These are phyloP conservation scores for Cercocebus atys DNA, from an alignment of 2,113 vertebrate species.

Conservation along the genomic window DNA sequence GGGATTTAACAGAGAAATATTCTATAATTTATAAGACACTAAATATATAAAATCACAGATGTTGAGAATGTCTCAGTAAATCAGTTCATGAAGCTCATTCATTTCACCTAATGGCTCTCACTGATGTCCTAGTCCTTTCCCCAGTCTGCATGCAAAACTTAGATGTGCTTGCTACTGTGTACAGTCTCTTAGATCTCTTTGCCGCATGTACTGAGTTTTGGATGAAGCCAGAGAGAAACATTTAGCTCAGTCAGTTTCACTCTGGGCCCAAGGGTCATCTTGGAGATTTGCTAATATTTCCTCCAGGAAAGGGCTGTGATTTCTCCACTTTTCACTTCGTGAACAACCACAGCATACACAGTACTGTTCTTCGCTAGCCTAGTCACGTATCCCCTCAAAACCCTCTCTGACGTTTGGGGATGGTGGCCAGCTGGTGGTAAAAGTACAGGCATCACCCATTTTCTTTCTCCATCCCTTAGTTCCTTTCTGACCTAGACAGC, in stretches of 20 bases:
- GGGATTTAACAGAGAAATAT: not conserved
- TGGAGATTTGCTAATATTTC: not conserved
- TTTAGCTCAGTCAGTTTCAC: not conserved
- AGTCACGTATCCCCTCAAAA: not conserved
- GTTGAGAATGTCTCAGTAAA: not conserved
- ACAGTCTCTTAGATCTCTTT: not conserved
- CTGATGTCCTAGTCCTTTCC: not conserved
- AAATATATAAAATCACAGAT: not conserved
- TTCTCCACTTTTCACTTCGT: not conserved
- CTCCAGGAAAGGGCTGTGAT: not conserved
- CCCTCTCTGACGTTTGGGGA: not conserved
- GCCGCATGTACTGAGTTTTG: rapidly evolving
- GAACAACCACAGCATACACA: not conserved
- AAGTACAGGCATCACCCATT: rapidly evolving
- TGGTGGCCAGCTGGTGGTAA: too few relatives aligned
- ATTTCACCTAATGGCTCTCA: not conserved
- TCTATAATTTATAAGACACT: not conserved
- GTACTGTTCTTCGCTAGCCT: not conserved
- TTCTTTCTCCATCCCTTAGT: not conserved
- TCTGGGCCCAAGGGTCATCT: not conserved
- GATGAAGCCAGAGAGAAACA: not conserved
- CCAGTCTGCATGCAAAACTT: rapidly evolving
- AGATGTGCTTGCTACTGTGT: not conserved
- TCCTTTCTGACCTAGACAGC: not conserved
- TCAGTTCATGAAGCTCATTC: not conserved